A percentile compares a stretch with the other conserved stretches of the same genome.
Conservation (phyloP, 2,113 vertebrate genomes). For the Pomatostomus ruficeps region DNA sequence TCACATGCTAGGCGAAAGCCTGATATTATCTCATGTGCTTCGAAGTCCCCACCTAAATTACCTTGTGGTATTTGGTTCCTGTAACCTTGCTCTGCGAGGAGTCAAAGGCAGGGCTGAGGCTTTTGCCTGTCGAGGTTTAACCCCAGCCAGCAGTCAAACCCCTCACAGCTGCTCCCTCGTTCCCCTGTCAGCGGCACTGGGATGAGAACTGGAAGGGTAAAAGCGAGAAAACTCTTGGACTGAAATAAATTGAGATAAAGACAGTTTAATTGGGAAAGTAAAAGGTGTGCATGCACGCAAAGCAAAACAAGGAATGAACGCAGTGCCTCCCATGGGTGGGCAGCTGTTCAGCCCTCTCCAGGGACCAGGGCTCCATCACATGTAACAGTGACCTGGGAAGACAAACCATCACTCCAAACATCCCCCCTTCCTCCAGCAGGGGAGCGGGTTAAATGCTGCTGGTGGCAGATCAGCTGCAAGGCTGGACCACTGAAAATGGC, state of each 20-base stretch:
- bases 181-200: accelerated
- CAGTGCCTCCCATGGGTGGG: neutral
- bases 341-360: neutral
- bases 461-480: neutral
- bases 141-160: neutral
- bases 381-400: neutral
- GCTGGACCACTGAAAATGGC: neutral
- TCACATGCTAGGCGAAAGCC: neutral
- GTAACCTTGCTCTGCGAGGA: neutral
- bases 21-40: neutral
- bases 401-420: neutral
- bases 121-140: neutral
- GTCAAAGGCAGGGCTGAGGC: neutral
- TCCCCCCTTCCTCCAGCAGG: neutral
- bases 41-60: neutral
- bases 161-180: neutral
- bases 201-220: neutral
- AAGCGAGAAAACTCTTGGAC: neutral
- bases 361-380: neutral
- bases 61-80: neutral
- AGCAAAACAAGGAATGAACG: neutral
- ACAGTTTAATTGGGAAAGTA: neutral
- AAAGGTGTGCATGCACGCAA: neutral
- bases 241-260: no score
- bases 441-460: neutral